Percentiles rank a stretch among this genome's conserved stretches.
These are phyloP conservation scores for Drosophila dunni DNA, from an alignment of 1,140 invertebrate species.

Conservation along the genomic window DNA sequence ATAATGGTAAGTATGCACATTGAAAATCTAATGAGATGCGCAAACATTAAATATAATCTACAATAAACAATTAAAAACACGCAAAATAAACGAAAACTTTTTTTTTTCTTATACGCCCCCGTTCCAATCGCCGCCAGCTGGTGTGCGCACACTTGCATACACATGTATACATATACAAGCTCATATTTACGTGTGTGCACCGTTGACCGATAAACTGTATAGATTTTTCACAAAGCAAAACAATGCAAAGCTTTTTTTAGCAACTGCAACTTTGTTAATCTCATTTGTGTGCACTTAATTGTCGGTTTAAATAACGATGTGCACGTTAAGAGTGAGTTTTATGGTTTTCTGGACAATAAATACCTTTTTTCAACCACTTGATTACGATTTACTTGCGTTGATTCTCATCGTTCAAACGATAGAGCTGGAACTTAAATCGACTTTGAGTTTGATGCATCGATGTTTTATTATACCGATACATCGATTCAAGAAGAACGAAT, in stretches of 20 bases:
- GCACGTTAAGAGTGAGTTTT: background rate
- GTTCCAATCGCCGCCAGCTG: slow-evolving; percentile 59
- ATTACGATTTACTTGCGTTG: slow-evolving; percentile 30
- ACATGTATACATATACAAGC: slow-evolving; percentile 3
- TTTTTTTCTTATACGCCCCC: slow-evolving; percentile 53
- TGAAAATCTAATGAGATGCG: slow-evolving; percentile 36
- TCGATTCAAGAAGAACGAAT: too few relatives aligned
- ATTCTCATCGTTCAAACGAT: background rate
- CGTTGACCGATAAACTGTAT: slow-evolving; percentile 50
- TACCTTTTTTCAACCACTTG: slow-evolving; percentile 44
- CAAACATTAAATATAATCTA: slow-evolving; percentile 61
- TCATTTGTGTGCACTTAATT: background rate
- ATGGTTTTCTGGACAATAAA: slow-evolving; percentile 1
- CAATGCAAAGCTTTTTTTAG: slow-evolving; percentile 17
- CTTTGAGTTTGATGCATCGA: background rate
- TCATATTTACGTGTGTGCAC: slow-evolving; percentile 15
- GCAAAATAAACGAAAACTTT: slow-evolving; percentile 46
- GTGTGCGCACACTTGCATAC: slow-evolving; percentile 35
- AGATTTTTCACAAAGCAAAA: slow-evolving; percentile 51
- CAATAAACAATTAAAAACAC: slow-evolving; percentile 48
- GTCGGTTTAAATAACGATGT: background rate
- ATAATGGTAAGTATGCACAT: slow-evolving; percentile 19
- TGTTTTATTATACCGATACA: background rate
- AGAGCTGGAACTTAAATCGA: too few relatives aligned
- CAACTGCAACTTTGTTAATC: background rate